phyloP scores from a whole-genome alignment of 2,888 invertebrate species.

The Allolobophora icterica region DNA sequence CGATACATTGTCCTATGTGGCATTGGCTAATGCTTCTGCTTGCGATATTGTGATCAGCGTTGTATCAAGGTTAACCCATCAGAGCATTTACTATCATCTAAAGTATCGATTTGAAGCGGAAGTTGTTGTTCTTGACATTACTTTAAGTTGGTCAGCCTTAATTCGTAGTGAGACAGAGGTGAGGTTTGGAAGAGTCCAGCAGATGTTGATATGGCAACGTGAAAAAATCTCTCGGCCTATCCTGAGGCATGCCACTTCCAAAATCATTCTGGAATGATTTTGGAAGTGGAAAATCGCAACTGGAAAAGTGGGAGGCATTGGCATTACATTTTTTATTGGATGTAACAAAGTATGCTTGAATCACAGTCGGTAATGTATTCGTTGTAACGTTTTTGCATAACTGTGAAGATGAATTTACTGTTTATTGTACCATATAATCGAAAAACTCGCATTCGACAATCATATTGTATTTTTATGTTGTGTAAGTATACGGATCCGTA shows the following conservation, averaged over 20 bases:
- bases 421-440: constrained; percentile 3
- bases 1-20: background rate
- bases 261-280: background rate
- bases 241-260: background rate
- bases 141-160: background rate
- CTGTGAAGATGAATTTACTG: background rate
- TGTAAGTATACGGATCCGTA: background rate
- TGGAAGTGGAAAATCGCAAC: background rate
- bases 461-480: constrained; percentile 17
- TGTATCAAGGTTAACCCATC: background rate
- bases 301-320: background rate
- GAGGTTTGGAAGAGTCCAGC: background rate
- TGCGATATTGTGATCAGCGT: background rate
- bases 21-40: background rate
- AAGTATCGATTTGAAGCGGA: background rate
- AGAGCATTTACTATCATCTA: background rate
- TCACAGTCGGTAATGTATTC: background rate
- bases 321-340: background rate
- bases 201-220: background rate
- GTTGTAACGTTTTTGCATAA: constrained; percentile 11
- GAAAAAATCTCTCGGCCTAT: background rate
- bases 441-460: constrained; percentile 7
- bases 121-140: background rate
- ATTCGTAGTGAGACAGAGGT: background rate
- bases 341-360: constrained; percentile 11